Evolutionary conservation across 2,797 vertebrate species (phyloP).

Genomic region (Poliocrania exsul): DNA sequence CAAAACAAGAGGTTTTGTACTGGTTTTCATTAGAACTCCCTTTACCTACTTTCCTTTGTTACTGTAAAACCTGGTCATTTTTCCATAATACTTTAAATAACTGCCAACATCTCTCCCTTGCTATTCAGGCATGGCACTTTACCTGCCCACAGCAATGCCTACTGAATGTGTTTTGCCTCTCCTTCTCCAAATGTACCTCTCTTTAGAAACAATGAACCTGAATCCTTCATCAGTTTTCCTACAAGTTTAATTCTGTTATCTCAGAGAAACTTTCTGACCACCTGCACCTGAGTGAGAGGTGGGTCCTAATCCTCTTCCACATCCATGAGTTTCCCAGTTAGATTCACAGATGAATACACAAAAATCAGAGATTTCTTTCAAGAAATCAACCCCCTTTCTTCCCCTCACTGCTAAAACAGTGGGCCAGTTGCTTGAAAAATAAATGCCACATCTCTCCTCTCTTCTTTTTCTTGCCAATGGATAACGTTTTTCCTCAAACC

Average conservation of each 20-base stretch:
- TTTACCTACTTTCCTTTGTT: rapidly evolving
- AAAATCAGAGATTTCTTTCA: not conserved
- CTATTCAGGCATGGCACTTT: not conserved
- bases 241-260: not conserved
- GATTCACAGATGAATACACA: not conserved
- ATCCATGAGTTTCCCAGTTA: not conserved
- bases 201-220: not conserved
- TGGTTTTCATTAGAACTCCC: not conserved
- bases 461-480: not conserved
- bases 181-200: not conserved
- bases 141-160: too few species aligned
- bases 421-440: not conserved
- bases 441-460: not conserved
- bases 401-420: not conserved
- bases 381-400: not conserved
- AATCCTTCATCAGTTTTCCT: not conserved
- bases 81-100: not conserved
- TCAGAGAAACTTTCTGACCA: not conserved
- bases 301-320: not conserved
- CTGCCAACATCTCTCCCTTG: not conserved
- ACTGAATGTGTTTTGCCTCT: not conserved
- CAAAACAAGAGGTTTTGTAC: not conserved
- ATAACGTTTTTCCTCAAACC: not conserved
- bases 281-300: not conserved
- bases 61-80: not conserved